Base-by-base conservation (phyloP, 2,888 invertebrate genomes). In the Elegia similella region DNA sequence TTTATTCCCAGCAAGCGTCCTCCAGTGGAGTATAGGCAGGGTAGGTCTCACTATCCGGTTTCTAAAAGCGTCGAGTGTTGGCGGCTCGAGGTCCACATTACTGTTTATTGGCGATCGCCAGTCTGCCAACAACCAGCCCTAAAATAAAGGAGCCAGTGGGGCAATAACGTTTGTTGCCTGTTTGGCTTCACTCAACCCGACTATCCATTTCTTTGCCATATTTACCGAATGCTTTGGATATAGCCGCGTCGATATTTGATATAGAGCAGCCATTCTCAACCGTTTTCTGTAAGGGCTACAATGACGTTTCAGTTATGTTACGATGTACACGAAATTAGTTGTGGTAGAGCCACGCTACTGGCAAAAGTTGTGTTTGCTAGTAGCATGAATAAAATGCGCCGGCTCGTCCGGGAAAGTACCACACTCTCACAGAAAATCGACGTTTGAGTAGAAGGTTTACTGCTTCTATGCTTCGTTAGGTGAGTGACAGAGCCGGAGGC, bases 101-200 rank as follows among this genome's bases (percentile, higher is more conserved):
- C 59, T 56, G 61, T 65, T 66, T 68, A 66, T 66, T 64, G 64
- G 62, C 62, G 54, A 66, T 66, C 53, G 60, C 60, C 60, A 64
- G 63, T 60, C 62, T 59, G 65, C 59, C 64, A 64, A 64, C 62
- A n/a, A 8, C 38, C 38, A 38, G 56, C 61, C 62, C 63, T 62
- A 62, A 64, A 68, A 65, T 66, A 63, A 64, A 63, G 61, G 63
- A 63, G 61, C 62, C 62, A 58, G 52, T 62, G 54, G 59, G 57
- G 57, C 56, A 62, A 66, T 66, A 64, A 64, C 60, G 60, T 61
- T 62, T 62, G 65, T 57, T 55, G 62, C 59, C 58, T 56, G 55
- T 59, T 60, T 62, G 53, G 58, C 60, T 59, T 57, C 64, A 59
- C 62, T 63, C 62, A 60, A 58, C 61, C 65, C 63, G 54, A 42